phyloP scores from a whole-genome alignment of 2,888 invertebrate species.

The Cosmorhoe ocellata region DNA sequence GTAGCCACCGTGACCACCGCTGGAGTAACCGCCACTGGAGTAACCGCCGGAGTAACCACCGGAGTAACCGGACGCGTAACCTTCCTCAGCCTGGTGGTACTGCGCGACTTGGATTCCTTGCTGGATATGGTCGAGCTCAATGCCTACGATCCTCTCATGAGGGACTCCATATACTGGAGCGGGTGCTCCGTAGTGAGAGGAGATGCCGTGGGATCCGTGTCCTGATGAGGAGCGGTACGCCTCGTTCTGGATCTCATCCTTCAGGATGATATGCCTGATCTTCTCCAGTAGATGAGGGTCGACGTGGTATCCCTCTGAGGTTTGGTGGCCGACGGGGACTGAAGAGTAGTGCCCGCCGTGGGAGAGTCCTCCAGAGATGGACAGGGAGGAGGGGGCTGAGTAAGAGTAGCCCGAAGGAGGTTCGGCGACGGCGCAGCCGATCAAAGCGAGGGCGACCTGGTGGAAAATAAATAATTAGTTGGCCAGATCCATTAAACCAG shows the following conservation, averaged over 20 bases:
- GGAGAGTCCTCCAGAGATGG: slow-evolving; percentile 85
- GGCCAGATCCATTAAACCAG: background rate
- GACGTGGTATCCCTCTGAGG: slow-evolving; percentile 91
- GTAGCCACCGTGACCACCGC: slow-evolving; percentile 44
- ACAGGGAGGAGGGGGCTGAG: slow-evolving; percentile 76
- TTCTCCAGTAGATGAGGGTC: slow-evolving; percentile 91
- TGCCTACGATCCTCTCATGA: slow-evolving; percentile 87
- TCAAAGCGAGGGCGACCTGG: slow-evolving; percentile 87
- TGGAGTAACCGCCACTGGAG: slow-evolving; percentile 46
- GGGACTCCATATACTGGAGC: slow-evolving; percentile 87
- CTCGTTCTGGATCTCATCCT: slow-evolving; percentile 86
- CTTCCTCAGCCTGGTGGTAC: slow-evolving; percentile 88
- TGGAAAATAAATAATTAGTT: slow-evolving; percentile 26
- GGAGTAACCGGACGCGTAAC: slow-evolving; percentile 63
- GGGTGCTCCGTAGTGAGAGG: slow-evolving; percentile 87
- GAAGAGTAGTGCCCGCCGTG: slow-evolving; percentile 89
- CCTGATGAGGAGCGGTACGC: slow-evolving; percentile 75
- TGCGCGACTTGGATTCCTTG: slow-evolving; percentile 94
- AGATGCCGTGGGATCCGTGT: slow-evolving; percentile 76
- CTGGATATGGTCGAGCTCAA: slow-evolving; percentile 92
- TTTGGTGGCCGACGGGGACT: slow-evolving; percentile 89
- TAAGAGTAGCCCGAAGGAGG: slow-evolving; percentile 88
- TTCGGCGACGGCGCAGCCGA: slow-evolving; percentile 89
- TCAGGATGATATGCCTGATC: slow-evolving; percentile 91
- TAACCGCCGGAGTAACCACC: slow-evolving; percentile 51